phyloP scores from a whole-genome alignment of 2,113 vertebrate species.

The Gallinago jamesoni region DNA sequence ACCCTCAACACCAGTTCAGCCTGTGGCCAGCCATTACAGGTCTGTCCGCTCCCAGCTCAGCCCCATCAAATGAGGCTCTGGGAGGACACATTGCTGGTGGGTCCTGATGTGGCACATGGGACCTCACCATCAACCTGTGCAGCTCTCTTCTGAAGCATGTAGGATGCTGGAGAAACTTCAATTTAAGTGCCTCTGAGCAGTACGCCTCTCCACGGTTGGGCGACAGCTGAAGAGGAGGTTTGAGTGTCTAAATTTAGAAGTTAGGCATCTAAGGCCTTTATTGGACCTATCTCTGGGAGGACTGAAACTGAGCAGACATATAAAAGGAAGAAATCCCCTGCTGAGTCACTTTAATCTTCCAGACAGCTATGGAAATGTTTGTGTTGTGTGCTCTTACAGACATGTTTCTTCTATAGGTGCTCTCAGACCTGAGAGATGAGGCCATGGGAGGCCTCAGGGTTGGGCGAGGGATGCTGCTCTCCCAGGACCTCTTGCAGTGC shows the following conservation, averaged over 20 bases:
- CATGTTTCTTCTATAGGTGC: background rate
- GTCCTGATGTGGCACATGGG: background rate
- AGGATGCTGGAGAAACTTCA: background rate
- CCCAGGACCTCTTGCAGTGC: background rate
- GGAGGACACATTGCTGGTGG: background rate
- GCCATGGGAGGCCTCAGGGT: background rate
- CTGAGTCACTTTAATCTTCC: background rate
- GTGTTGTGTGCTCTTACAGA: background rate
- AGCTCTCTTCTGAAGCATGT: background rate
- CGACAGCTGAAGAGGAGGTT: background rate
- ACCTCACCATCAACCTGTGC: background rate
- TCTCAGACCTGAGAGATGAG: background rate
- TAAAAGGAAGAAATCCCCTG: background rate
- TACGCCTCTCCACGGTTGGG: fast-evolving
- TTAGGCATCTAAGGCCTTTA: background rate
- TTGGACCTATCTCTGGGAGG: background rate
- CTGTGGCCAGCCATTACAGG: background rate
- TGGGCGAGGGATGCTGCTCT: background rate
- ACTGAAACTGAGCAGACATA: background rate
- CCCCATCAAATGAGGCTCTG: background rate
- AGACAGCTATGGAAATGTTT: background rate
- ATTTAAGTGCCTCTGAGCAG: background rate
- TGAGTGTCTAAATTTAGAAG: background rate
- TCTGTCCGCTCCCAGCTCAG: background rate
- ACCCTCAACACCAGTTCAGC: background rate